Evolutionary conservation across 2,888 invertebrate genomes (phyloP).

Genomic region (Euplexia lucipara): DNA sequence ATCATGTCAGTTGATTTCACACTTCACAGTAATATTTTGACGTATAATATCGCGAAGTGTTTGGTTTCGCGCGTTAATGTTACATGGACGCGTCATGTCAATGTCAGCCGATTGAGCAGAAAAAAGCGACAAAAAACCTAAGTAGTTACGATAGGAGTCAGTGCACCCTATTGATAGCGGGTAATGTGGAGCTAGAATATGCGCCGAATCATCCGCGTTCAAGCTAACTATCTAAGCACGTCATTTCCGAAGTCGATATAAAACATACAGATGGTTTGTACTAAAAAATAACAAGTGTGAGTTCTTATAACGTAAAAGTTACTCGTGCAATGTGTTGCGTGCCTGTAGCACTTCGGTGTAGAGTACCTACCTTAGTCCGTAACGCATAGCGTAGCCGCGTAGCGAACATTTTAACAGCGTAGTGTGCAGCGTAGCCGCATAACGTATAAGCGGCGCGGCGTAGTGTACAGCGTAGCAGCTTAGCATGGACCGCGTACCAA

Average conservation of each 20-base stretch:
- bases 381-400: background rate
- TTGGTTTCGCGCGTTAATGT: conserved; percentile 77
- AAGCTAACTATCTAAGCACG: conserved; percentile 19
- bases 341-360: background rate
- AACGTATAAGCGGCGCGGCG: too few species aligned
- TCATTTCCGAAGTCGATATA: conserved; percentile 12
- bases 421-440: background rate
- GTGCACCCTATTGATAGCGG: conserved; percentile 64
- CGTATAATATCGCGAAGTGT: conserved; percentile 69
- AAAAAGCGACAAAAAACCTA: conserved; percentile 72
- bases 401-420: conserved; percentile 5
- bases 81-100: conserved; percentile 78
- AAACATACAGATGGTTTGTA: background rate
- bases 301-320: background rate
- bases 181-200: conserved; percentile 28
- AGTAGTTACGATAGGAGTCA: conserved; percentile 67
- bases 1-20: conserved; percentile 72
- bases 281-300: conserved; percentile 3
- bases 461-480: background rate
- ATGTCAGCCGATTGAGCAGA: conserved; percentile 76
- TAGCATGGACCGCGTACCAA: background rate
- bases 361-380: background rate
- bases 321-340: background rate
- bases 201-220: conserved; percentile 41
- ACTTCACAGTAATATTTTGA: conserved; percentile 77